Evolutionary conservation across 2,113 vertebrate genomes (phyloP).

Genomic region (Leucoraja erinaceus): DNA sequence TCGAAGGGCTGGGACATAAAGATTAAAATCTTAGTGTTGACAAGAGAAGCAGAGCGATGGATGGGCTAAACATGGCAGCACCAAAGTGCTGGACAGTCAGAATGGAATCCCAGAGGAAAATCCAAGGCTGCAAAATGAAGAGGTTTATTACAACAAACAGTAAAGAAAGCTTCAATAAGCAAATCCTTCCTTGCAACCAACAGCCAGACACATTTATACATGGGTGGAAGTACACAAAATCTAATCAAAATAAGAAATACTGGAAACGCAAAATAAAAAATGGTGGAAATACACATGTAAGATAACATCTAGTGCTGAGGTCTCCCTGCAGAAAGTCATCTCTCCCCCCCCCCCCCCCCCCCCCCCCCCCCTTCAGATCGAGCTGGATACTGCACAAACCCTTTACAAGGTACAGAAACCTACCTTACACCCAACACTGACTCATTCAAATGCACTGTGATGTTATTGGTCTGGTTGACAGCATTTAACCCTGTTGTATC

Average conservation of each 20-base stretch:
- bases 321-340: not conserved
- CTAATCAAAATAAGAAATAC: not conserved
- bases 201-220: not conserved
- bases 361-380: not conserved
- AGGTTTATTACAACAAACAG: not conserved
- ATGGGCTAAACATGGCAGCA: not conserved
- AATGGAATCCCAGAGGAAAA: not conserved
- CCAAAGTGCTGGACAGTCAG: not conserved
- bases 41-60: not conserved
- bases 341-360: not conserved
- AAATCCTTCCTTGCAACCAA: not conserved
- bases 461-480: slow-evolving; percentile 54
- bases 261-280: not conserved
- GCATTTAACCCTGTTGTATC: slow-evolving; percentile 53
- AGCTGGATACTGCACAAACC: not conserved
- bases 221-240: no score
- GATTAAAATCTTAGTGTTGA: not conserved
- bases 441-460: slow-evolving; percentile 46
- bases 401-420: slow-evolving; percentile 38
- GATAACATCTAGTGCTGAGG: not conserved
- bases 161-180: not conserved
- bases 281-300: not conserved
- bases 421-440: slow-evolving; percentile 56
- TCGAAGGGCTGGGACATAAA: not conserved
- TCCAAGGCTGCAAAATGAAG: not conserved